Conservation (phyloP, 1,140 invertebrate genomes). For the Whitmania pigra region DNA sequence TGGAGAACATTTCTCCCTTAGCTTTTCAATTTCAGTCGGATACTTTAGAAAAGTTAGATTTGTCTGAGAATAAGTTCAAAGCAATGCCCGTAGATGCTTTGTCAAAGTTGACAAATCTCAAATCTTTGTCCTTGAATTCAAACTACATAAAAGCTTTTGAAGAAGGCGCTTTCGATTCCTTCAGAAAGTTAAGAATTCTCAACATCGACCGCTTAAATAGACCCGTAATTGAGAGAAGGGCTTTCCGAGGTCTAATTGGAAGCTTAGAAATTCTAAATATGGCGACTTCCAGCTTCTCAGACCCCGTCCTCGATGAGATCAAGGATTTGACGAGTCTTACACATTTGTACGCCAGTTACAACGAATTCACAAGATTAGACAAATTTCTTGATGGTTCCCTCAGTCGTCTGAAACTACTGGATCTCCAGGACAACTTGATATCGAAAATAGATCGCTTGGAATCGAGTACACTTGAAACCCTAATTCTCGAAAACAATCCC, state of each 20-base stretch:
- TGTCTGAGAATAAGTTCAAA: constrained; percentile 6
- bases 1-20: neutral
- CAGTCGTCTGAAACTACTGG: neutral
- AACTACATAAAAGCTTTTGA: constrained; percentile 7
- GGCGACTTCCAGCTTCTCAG: neutral
- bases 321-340: neutral
- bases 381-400: neutral
- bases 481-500: neutral
- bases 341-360: neutral
- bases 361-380: constrained; percentile 12
- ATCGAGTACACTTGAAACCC: neutral
- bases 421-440: neutral
- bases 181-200: neutral
- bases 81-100: neutral
- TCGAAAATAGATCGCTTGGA: neutral
- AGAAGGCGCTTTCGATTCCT: neutral
- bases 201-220: neutral
- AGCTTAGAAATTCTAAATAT: constrained; percentile 5
- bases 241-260: constrained; percentile 12
- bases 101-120: neutral
- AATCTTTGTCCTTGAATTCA: neutral
- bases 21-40: neutral
- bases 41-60: constrained; percentile 4
- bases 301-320: neutral
- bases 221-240: neutral